Base-by-base conservation (phyloP, 1,140 invertebrate genomes). In the Scaptomyza hsui region DNA sequence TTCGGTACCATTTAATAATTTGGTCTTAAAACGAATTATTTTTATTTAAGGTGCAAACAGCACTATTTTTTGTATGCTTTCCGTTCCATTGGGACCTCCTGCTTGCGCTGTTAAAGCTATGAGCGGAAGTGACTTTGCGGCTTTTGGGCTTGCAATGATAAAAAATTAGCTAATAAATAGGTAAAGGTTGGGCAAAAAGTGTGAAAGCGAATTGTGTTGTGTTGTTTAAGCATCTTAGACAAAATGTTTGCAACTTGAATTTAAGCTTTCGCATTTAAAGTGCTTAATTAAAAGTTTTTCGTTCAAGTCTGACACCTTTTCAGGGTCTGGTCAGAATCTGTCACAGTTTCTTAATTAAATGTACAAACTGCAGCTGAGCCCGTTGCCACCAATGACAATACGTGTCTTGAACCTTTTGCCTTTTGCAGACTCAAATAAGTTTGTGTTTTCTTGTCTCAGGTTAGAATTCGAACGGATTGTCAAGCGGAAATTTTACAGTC, bases 261-360 rank as follows among this genome's bases (percentile, higher is more conserved):
- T 35, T 6, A 13, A 39, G 32, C 4, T 26, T 26, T 55, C 9
- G 52, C 26, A 29, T 55, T 55, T 26, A 55, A 55, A 57, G 55
- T 57, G 41, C 15, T 44, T 62, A 56, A 62, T 70, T 51, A 74
- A 68, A 60, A 68, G 29, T 73, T 73, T 51, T 47, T 19, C 37
- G 13, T 39, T 52, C 9, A 18, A 42, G 55, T 16, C 29, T 35
- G 5, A 9, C 41, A 24, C n/a, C 26, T 29, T 15, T 39, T 53
- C 41, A 13, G 35, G 9, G 13, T n/a, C 37, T 24, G 19, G 48
- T 60, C 41, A 39, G 32, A 56, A 41, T 4, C 60, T 72, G 49
- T 61, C 56, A 53, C 51, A 57, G 51, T 72, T 77, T 65, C 45
- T 57, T 72, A 77, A 77, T 77, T 77, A 72, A 75, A 57, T 57